phyloP scores from a whole-genome alignment of 2,797 vertebrate genomes.

The Falco peregrinus region DNA sequence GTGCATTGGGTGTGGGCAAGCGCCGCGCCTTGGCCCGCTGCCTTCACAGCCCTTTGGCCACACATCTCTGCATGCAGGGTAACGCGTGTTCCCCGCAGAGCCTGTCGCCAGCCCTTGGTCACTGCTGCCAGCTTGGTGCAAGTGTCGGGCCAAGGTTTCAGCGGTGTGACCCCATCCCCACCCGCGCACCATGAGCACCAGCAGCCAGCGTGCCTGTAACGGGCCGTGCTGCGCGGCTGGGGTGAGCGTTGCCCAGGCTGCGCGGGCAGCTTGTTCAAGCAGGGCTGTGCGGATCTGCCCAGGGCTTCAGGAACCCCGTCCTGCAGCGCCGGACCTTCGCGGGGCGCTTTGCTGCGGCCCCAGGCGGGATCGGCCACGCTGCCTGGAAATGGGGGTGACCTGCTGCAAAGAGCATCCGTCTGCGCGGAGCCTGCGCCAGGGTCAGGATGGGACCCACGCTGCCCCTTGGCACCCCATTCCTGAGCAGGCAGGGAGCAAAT shows the following conservation, averaged over 20 bases:
- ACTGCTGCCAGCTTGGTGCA: background rate
- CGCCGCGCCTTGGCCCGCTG: accelerated
- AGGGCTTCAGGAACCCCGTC: background rate
- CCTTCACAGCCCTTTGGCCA: background rate
- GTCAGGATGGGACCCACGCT: background rate
- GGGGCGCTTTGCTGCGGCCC: background rate
- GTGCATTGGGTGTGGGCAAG: background rate
- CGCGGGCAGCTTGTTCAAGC: background rate
- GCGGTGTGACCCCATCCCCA: background rate
- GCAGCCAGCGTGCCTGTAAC: accelerated
- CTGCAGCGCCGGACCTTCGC: background rate
- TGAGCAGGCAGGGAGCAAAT: background rate
- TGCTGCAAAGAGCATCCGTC: accelerated
- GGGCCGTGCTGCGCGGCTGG: background rate
- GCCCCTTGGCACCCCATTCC: background rate
- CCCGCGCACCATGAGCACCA: accelerated
- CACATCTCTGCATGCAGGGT: accelerated
- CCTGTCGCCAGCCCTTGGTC: background rate
- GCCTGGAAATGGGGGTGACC: background rate
- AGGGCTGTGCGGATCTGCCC: background rate
- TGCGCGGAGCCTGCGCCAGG: background rate
- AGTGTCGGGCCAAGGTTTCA: background rate
- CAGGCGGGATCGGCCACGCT: background rate
- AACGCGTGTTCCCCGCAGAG: background rate
- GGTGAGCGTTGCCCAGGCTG: too few relatives aligned